phyloP scores from a whole-genome alignment of 2,797 vertebrate species.

The Cheirogaleus major region DNA sequence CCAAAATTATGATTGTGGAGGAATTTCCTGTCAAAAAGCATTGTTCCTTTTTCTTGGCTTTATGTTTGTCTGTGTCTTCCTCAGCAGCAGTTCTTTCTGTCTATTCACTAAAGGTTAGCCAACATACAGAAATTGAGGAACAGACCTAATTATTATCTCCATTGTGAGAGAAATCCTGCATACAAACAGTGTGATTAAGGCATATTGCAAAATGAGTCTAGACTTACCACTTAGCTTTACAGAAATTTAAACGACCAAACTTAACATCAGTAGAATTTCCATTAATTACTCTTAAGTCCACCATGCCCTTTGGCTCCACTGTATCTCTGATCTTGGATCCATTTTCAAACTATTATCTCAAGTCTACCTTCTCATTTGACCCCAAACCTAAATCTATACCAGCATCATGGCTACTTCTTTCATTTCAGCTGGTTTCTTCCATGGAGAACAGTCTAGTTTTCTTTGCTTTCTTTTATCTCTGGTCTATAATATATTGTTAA shows the following conservation, averaged over 20 bases:
- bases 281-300: not conserved
- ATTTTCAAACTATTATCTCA: not conserved
- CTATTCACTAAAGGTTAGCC: not conserved
- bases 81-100: not conserved
- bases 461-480: not conserved
- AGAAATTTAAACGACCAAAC: not conserved
- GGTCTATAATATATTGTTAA: not conserved
- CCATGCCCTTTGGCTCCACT: not conserved
- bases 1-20: not conserved
- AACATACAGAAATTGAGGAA: not conserved
- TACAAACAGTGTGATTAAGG: not conserved
- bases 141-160: not conserved
- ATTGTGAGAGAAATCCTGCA: not conserved
- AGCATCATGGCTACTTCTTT: not conserved
- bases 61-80: not conserved
- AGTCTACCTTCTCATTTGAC: not conserved
- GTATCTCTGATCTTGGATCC: not conserved
- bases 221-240: not conserved
- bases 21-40: slow-evolving; percentile 21
- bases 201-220: not conserved
- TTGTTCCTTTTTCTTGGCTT: not conserved
- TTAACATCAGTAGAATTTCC: not conserved
- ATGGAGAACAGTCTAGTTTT: not conserved
- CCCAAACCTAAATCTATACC: not conserved
- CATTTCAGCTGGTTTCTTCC: not conserved